phyloP scores from a whole-genome alignment of 2,888 invertebrate species.

The Nomada ruficornis region DNA sequence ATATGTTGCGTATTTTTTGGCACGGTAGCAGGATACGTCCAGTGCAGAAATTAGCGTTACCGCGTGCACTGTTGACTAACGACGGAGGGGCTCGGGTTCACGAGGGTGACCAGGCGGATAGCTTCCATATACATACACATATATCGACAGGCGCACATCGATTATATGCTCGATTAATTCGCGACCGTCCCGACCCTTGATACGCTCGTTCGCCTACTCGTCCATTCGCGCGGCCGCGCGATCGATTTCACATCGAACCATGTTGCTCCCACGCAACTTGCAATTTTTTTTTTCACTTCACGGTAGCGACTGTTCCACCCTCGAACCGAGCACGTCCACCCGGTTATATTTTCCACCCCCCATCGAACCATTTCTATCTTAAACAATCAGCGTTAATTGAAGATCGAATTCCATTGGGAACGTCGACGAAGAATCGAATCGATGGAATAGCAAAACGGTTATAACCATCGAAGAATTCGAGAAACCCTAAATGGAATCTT shows the following conservation, averaged over 20 bases:
- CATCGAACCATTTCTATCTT: not conserved
- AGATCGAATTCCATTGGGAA: not conserved
- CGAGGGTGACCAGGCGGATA: constrained; percentile 75
- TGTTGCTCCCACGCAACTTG: constrained; percentile 50
- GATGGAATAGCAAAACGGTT: not conserved
- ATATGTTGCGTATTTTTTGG: constrained; percentile 63
- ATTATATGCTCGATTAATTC: constrained; percentile 84
- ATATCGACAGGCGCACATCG: constrained; percentile 81
- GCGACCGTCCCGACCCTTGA: constrained; percentile 78
- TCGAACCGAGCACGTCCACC: not conserved
- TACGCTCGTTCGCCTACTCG: constrained; percentile 69
- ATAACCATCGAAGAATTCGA: constrained; percentile 43
- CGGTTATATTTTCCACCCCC: not conserved
- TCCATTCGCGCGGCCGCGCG: constrained; percentile 55
- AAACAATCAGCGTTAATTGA: no score
- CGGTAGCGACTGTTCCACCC: not conserved
- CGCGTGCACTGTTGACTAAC: constrained; percentile 77
- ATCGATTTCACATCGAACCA: constrained; percentile 60
- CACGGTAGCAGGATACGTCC: constrained; percentile 68
- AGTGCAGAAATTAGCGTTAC: constrained; percentile 80
- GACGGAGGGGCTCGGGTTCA: constrained; percentile 74
- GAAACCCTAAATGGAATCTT: constrained; percentile 49
- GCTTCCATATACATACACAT: constrained; percentile 73
- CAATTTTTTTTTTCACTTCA: constrained; percentile 59
- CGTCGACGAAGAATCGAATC: not conserved